Conservation (phyloP, 2,797 vertebrate genomes). For the Neosilurus hyrtlii region DNA sequence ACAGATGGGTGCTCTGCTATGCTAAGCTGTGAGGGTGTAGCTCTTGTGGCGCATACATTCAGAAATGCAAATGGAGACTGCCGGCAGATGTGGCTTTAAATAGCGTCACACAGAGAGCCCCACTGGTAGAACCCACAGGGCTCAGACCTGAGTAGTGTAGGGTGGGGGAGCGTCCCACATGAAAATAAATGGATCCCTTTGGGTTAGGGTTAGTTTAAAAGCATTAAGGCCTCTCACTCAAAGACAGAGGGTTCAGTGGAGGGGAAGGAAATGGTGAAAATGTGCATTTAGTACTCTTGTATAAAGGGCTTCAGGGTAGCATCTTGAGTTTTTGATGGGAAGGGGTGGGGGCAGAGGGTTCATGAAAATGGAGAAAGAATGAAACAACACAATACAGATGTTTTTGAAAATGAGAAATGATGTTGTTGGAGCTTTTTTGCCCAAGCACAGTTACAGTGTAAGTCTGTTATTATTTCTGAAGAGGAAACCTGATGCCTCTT, state of each 20-base stretch:
- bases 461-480: conserved; percentile 28
- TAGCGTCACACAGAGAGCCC: conserved; percentile 60
- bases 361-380: background rate
- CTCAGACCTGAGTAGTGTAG: conserved; percentile 41
- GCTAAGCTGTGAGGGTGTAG: conserved; percentile 60
- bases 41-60: conserved; percentile 58
- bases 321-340: conserved; percentile 16
- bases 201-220: conserved; percentile 48
- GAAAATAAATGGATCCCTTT: conserved; percentile 54
- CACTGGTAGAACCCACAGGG: conserved; percentile 61
- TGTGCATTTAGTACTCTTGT: conserved; percentile 53
- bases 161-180: conserved; percentile 49
- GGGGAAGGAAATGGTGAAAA: conserved; percentile 56
- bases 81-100: conserved; percentile 68
- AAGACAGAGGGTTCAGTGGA: conserved; percentile 51
- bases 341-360: conserved; percentile 21
- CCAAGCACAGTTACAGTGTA: background rate
- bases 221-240: conserved; percentile 42
- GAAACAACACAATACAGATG: conserved; percentile 13
- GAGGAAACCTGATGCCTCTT: conserved; percentile 15
- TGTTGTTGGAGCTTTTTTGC: background rate
- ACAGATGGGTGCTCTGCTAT: conserved; percentile 58
- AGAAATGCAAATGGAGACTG: conserved; percentile 61
- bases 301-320: conserved; percentile 40
- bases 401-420: conserved; percentile 28